These are phyloP conservation scores for Plecotus auritus DNA, from an alignment of 2,113 vertebrate genomes.

Conservation along the genomic window DNA sequence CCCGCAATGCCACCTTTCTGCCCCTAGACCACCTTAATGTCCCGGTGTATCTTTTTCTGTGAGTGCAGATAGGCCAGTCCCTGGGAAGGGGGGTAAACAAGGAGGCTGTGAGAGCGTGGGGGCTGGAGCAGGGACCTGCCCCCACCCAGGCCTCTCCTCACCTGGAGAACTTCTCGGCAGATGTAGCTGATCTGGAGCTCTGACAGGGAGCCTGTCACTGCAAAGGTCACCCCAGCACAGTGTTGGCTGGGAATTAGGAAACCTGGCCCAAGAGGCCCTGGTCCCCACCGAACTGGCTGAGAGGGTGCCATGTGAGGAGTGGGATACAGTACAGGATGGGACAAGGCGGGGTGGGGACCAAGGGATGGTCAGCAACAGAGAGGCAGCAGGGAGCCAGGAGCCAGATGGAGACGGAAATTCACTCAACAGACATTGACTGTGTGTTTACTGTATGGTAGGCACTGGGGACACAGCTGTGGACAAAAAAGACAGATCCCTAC, in stretches of 20 bases:
- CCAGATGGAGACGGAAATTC: not conserved
- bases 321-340: not conserved
- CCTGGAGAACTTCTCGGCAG: constrained; percentile 92
- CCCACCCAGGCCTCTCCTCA: constrained; percentile 59
- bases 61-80: constrained; percentile 91
- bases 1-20: not conserved
- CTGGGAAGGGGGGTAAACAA: constrained; percentile 67
- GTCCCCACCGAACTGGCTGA: not conserved
- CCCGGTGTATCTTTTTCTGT: constrained; percentile 93
- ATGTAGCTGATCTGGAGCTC: constrained; percentile 91
- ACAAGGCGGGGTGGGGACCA: not conserved
- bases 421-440: not conserved
- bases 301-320: not conserved
- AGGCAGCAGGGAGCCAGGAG: not conserved
- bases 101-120: not conserved
- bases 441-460: not conserved
- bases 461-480: not conserved
- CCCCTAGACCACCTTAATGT: constrained; percentile 87
- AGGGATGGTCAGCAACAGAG: not conserved
- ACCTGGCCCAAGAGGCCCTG: not conserved
- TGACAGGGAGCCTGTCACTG: constrained; percentile 89
- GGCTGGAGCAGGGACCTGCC: not conserved
- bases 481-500: not conserved
- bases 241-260: not conserved
- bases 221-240: not conserved